Conservation (phyloP, 2,797 vertebrate species). For the Heterohyrax brucei region DNA sequence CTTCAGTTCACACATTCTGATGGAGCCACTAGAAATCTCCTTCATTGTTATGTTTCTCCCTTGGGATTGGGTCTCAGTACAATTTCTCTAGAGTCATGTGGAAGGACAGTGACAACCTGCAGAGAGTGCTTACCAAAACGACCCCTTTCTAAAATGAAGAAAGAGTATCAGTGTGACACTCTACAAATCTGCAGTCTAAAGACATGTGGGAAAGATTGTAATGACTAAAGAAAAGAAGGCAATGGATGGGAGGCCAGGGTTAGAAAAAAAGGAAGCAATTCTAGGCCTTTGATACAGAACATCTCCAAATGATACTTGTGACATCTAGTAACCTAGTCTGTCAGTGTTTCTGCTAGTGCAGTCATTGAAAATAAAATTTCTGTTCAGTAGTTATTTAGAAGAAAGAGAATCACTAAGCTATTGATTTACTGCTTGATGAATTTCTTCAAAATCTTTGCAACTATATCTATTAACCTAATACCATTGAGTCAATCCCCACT, state of each 20-base stretch:
- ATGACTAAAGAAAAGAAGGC: not conserved
- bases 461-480: too few species aligned
- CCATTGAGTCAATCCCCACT: too few species aligned
- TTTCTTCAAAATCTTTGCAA: constrained; percentile 28
- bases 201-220: not conserved
- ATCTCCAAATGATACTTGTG: not conserved
- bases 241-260: not conserved
- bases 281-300: not conserved
- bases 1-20: constrained; percentile 38
- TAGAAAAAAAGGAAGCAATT: not conserved
- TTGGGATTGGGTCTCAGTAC: not conserved
- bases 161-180: not conserved
- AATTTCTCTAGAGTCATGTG: not conserved
- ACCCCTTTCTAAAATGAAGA: not conserved
- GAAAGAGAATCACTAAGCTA: not conserved
- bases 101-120: constrained; percentile 20
- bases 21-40: constrained; percentile 20
- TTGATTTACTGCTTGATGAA: constrained; percentile 1
- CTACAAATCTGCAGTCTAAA: constrained; percentile 38
- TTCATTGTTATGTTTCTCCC: constrained; percentile 4
- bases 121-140: constrained; percentile 26
- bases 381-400: not conserved
- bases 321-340: not conserved
- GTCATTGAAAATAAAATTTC: constrained; percentile 35
- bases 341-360: not conserved